Evolutionary conservation across 2,888 invertebrate species (phyloP).

Genomic region (Ferrisia virgata): DNA sequence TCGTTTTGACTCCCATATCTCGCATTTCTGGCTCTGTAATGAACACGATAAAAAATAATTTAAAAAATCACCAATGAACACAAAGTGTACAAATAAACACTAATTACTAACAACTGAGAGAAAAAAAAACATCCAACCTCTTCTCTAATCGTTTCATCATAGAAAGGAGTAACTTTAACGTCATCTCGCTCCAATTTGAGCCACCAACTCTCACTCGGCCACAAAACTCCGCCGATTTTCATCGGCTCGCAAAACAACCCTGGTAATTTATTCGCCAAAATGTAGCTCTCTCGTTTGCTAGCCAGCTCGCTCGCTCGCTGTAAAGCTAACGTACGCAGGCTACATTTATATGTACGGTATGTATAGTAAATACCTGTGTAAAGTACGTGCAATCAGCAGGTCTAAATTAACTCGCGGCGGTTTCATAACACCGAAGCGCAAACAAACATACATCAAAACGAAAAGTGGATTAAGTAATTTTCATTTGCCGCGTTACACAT

Average conservation of each 20-base stretch:
- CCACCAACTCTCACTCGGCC: not conserved
- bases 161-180: too few species aligned
- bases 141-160: too few species aligned
- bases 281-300: not conserved
- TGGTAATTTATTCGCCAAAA: not conserved
- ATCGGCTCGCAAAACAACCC: not conserved
- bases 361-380: not conserved
- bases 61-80: not conserved
- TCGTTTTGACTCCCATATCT: conserved; percentile 50
- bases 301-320: not conserved
- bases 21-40: conserved; percentile 50
- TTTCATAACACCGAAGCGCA: not conserved
- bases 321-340: not conserved
- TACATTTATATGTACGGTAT: too few species aligned
- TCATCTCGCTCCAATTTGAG: not conserved
- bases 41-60: conserved; percentile 39
- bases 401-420: conserved; percentile 11
- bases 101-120: too few species aligned
- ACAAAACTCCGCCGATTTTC: not conserved
- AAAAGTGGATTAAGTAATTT: not conserved
- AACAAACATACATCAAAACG: conserved; percentile 20
- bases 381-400: not conserved
- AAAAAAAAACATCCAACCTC: too few species aligned
- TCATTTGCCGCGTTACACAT: not conserved
- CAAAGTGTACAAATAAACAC: too few species aligned